Conservation (phyloP, 2,888 invertebrate species). For the Diaprepes abbreviatus region DNA sequence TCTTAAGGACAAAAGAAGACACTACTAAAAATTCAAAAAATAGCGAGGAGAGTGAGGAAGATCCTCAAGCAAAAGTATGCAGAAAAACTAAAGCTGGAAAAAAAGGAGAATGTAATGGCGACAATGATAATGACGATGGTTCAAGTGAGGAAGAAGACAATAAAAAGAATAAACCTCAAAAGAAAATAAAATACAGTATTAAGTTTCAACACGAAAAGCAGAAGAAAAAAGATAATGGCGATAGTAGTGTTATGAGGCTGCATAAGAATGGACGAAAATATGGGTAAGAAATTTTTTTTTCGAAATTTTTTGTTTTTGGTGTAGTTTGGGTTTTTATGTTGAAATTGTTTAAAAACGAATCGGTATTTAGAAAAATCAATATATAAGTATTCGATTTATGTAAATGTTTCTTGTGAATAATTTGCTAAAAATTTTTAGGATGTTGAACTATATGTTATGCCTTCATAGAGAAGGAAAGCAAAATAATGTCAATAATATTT, state of each 20-base stretch:
- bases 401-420: not conserved
- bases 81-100: slow-evolving; percentile 39
- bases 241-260: slow-evolving; percentile 55
- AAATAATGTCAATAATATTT: slow-evolving; percentile 28
- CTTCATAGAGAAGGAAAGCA: slow-evolving; percentile 21
- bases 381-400: no score
- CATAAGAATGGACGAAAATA: slow-evolving; percentile 53
- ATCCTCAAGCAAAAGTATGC: slow-evolving; percentile 35
- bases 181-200: slow-evolving; percentile 56
- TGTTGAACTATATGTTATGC: slow-evolving; percentile 33
- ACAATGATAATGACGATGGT: slow-evolving; percentile 44
- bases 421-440: slow-evolving; percentile 18
- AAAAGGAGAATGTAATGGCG: slow-evolving; percentile 34
- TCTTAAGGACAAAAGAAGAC: slow-evolving; percentile 41
- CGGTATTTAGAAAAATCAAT: no score
- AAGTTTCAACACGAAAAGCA: slow-evolving; percentile 61
- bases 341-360: no score
- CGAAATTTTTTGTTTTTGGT: not conserved
- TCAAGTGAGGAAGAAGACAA: slow-evolving; percentile 43
- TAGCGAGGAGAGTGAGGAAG: slow-evolving; percentile 36
- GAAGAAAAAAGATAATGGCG: slow-evolving; percentile 53
- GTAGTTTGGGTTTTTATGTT: no score
- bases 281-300: slow-evolving; percentile 41
- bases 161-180: slow-evolving; percentile 46
- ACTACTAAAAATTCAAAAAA: slow-evolving; percentile 8